These are phyloP conservation scores for Crioceris asparagi DNA, from an alignment of 2,888 invertebrate species.

Conservation along the genomic window DNA sequence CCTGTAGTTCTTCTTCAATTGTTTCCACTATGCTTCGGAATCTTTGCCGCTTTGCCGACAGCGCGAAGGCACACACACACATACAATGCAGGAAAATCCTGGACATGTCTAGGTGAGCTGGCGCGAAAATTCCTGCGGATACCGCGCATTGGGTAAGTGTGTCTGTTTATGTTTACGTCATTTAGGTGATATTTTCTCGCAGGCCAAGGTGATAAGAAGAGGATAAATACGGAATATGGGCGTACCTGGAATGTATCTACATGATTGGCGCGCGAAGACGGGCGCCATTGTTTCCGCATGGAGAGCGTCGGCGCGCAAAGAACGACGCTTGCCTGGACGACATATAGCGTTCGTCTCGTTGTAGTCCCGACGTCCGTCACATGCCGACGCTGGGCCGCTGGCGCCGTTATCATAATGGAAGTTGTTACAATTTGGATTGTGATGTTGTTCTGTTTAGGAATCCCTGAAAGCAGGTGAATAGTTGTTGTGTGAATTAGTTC, in stretches of 20 bases:
- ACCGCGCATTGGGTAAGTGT: too few species aligned
- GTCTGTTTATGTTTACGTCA: too few species aligned
- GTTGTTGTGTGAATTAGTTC: neutral
- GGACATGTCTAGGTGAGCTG: too few species aligned
- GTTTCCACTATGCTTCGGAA: too few species aligned
- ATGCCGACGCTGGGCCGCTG: conserved; percentile 17
- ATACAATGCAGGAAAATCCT: too few species aligned
- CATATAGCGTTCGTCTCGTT: conserved; percentile 46
- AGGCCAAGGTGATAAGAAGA: too few species aligned
- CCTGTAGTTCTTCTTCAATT: too few species aligned
- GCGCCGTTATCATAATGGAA: too few species aligned
- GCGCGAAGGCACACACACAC: too few species aligned
- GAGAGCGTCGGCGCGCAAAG: conserved; percentile 36
- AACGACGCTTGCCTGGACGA: conserved; percentile 52
- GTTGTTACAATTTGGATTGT: conserved; percentile 5
- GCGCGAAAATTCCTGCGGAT: too few species aligned
- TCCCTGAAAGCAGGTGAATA: neutral
- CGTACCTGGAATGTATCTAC: conserved; percentile 30
- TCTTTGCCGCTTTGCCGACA: too few species aligned
- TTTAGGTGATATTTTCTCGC: too few species aligned
- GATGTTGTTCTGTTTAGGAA: conserved; percentile 2
- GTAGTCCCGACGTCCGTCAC: conserved; percentile 34
- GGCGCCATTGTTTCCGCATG: conserved; percentile 41
- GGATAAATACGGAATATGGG: conserved; percentile 23
- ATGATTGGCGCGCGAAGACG: conserved; percentile 29